Evolutionary conservation across 2,113 vertebrate species (phyloP).

Genomic region (Nothoprocta pentlandii): DNA sequence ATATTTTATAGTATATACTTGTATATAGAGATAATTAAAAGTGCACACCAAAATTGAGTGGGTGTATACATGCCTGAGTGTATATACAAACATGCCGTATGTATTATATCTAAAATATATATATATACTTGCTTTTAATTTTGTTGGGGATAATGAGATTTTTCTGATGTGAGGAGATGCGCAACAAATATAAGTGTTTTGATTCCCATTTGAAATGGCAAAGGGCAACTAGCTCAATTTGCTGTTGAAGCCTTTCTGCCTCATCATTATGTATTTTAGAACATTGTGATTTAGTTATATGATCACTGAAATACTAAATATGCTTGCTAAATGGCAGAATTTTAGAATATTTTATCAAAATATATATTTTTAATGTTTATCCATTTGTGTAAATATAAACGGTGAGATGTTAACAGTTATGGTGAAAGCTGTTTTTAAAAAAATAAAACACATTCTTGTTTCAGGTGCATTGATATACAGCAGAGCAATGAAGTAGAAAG

Average conservation of each 20-base stretch:
- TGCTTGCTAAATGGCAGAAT: neutral
- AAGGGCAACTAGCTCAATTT: neutral
- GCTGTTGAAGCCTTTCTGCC: neutral
- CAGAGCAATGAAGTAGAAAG: slow-evolving; percentile 99
- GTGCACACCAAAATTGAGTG: too few species aligned
- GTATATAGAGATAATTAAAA: too few species aligned
- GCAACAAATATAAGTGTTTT: neutral
- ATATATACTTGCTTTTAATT: neutral
- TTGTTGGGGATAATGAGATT: neutral
- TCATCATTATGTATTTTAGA: neutral
- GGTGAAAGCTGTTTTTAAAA: neutral
- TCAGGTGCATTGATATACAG: slow-evolving; percentile 98
- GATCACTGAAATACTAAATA: neutral
- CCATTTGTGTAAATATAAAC: neutral
- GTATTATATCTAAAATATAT: too few species aligned
- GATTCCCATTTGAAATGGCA: neutral
- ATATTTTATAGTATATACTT: too few species aligned
- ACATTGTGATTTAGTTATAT: neutral
- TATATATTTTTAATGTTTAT: neutral
- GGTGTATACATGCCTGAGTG: too few species aligned
- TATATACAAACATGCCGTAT: too few species aligned
- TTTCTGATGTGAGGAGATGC: neutral
- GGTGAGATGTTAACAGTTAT: neutral
- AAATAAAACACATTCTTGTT: neutral
- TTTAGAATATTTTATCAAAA: neutral